Conservation (phyloP, 2,888 invertebrate species). For the Tigriopus californicus region DNA sequence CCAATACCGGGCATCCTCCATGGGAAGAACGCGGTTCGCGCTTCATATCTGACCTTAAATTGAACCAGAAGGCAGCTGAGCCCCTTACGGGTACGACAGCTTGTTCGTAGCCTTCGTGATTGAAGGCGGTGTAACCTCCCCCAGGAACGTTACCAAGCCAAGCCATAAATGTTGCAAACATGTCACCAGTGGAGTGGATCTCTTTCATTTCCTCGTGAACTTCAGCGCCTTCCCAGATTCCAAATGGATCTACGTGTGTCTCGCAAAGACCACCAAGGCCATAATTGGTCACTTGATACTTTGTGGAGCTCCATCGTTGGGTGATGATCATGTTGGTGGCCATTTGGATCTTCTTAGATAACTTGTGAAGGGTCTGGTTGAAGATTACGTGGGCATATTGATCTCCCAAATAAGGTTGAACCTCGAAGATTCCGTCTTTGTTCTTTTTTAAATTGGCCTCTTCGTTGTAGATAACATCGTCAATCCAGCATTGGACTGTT, state of each 20-base stretch:
- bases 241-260: background rate
- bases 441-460: background rate
- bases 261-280: background rate
- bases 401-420: background rate
- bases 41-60: background rate
- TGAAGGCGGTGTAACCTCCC: conserved; percentile 4
- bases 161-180: conserved; percentile 4
- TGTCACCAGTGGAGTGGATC: background rate
- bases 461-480: background rate
- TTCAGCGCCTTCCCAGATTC: background rate
- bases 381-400: background rate
- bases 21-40: background rate
- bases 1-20: conserved; percentile 2
- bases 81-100: background rate
- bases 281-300: background rate
- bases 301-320: too few relatives aligned
- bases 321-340: background rate
- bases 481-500: background rate
- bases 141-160: conserved; percentile 1
- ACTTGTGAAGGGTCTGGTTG: background rate
- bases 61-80: conserved; percentile 3
- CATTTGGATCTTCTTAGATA: background rate
- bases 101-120: background rate
- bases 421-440: background rate
- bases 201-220: background rate